Conservation (phyloP, 2,113 vertebrate species). For the Rhea pennata region DNA sequence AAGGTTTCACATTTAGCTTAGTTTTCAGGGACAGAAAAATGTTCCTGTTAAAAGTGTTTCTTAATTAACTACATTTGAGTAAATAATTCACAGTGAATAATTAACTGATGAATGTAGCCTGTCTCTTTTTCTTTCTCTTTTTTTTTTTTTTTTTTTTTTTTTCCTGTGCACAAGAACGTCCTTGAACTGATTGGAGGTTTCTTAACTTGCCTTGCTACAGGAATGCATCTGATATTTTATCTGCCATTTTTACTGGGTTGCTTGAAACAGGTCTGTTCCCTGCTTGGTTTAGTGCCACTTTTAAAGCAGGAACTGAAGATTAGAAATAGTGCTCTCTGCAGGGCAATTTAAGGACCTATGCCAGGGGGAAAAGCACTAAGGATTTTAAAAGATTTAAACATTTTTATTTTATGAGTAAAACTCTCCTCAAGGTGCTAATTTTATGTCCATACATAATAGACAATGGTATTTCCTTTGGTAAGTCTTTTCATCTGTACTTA, state of each 20-base stretch:
- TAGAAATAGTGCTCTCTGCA: slow-evolving; percentile 22
- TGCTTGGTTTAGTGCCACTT: slow-evolving; percentile 15
- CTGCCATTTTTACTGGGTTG: slow-evolving; percentile 53
- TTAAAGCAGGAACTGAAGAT: slow-evolving; percentile 2
- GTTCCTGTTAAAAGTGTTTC: not conserved
- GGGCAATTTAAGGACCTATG: not conserved
- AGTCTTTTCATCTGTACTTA: not conserved
- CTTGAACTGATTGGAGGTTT: slow-evolving; percentile 52
- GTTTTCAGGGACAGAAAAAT: not conserved
- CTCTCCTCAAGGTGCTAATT: slow-evolving; percentile 11
- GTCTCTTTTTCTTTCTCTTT: not conserved
- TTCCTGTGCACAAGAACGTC: not conserved
- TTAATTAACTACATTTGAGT: slow-evolving; percentile 58
- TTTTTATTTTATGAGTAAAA: not conserved
- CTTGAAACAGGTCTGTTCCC: not conserved
- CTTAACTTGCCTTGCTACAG: slow-evolving; percentile 18
- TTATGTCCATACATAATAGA: not conserved
- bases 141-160: not conserved
- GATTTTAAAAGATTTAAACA: not conserved
- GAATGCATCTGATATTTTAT: slow-evolving; percentile 23
- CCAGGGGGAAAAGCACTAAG: not conserved
- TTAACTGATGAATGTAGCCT: slow-evolving; percentile 21
- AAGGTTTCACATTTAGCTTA: not conserved
- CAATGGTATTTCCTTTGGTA: not conserved
- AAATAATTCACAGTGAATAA: slow-evolving; percentile 66